Evolutionary conservation across 2,797 vertebrate genomes (phyloP).

Genomic region (Synanceia verrucosa): DNA sequence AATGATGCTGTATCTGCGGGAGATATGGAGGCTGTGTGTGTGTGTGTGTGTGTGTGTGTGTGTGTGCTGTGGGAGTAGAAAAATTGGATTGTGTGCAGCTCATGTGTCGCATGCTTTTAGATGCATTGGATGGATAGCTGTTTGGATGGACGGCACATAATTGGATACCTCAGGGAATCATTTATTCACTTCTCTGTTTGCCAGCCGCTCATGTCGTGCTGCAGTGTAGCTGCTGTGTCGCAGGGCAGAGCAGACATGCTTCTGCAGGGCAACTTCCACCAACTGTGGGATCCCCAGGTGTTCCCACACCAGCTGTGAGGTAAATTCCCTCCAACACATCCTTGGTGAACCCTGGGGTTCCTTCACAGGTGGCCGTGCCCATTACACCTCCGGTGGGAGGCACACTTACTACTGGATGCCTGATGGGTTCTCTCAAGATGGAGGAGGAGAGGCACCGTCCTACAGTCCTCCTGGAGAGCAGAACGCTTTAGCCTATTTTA

Average conservation of each 20-base stretch:
- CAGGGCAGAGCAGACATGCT: constrained; percentile 16
- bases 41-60: neutral
- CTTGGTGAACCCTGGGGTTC: constrained; percentile 5
- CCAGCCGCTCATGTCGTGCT: neutral
- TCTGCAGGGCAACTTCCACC: constrained; percentile 14
- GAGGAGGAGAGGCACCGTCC: neutral
- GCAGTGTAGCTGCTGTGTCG: neutral
- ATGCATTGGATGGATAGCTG: constrained; percentile 27
- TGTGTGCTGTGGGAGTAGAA: neutral
- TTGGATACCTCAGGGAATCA: constrained; percentile 21
- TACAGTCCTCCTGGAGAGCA: neutral
- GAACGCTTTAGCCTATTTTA: neutral
- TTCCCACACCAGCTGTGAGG: constrained; percentile 22
- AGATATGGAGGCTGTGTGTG: constrained; percentile 43
- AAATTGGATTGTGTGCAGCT: constrained; percentile 34
- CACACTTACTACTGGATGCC: neutral
- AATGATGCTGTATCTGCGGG: constrained; percentile 54
- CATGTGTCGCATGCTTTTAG: constrained; percentile 31
- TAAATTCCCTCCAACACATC: neutral
- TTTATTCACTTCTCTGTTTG: constrained; percentile 45
- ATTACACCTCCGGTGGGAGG: constrained; percentile 11
- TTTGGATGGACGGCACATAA: constrained; percentile 31
- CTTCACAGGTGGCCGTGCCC: constrained; percentile 11
- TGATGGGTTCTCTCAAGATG: constrained; percentile 3
- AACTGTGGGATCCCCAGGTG: constrained; percentile 12